A percentile compares a stretch with the other conserved stretches of the same genome.
Conservation (phyloP, 2,797 vertebrate species). For the Sitta carolinensis region DNA sequence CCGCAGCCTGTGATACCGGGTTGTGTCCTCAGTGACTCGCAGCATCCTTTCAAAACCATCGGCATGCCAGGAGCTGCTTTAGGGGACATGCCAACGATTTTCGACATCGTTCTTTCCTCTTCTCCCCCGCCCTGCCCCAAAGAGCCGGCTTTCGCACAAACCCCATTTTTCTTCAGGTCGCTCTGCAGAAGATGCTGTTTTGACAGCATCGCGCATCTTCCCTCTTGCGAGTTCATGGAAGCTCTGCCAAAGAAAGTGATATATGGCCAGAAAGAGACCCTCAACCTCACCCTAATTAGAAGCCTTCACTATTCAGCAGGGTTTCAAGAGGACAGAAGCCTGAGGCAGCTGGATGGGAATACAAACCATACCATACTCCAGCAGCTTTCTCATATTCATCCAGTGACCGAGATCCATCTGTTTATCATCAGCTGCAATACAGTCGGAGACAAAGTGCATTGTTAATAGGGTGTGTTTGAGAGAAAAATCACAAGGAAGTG, state of each 20-base stretch:
- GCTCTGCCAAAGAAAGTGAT: slow-evolving; percentile 32
- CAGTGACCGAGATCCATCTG: slow-evolving; percentile 37
- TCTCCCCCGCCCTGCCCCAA: neutral
- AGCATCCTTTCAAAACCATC: neutral
- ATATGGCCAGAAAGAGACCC: neutral
- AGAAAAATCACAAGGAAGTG: slow-evolving; percentile 13
- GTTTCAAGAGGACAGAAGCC: slow-evolving; percentile 45
- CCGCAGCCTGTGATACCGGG: neutral
- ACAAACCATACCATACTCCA: slow-evolving; percentile 6
- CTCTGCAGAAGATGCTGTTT: neutral
- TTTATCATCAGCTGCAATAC: slow-evolving; percentile 54
- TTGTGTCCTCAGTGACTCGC: neutral
- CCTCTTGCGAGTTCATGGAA: neutral
- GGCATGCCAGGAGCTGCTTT: neutral
- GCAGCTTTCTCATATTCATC: slow-evolving; percentile 33
- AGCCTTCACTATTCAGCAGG: slow-evolving; percentile 10
- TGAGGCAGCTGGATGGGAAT: slow-evolving; percentile 31
- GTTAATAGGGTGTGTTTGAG: slow-evolving; percentile 44
- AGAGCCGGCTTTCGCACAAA: neutral
- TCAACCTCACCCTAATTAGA: slow-evolving; percentile 11
- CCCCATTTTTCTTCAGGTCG: neutral
- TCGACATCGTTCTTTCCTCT: neutral
- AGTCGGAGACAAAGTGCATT: slow-evolving; percentile 31
- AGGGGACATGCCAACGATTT: neutral
- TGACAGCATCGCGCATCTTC: neutral